Percentiles rank a stretch among this genome's conserved stretches.
phyloP scores from a whole-genome alignment of 2,113 vertebrate species.

The Paracanthobrama guichenoti region DNA sequence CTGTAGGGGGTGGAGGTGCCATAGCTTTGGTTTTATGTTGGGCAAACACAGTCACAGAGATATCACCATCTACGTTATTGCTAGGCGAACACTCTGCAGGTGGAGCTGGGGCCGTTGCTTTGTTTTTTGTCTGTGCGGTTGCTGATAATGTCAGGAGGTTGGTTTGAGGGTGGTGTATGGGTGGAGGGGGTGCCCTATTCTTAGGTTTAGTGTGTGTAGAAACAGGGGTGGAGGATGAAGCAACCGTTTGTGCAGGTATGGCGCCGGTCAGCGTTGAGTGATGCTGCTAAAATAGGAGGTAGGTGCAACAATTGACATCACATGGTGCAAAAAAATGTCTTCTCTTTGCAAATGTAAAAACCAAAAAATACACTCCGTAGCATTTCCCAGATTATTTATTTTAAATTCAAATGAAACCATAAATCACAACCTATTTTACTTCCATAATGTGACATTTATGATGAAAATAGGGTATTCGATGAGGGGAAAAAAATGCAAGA shows the following conservation, averaged over 20 bases:
- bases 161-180: conserved; percentile 40
- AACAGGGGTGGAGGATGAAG: conserved; percentile 32
- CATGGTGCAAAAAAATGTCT: background rate
- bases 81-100: conserved; percentile 19
- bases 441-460: background rate
- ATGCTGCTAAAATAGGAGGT: conserved; percentile 53
- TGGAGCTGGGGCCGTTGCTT: conserved; percentile 34
- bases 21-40: conserved; percentile 44
- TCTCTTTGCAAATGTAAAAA: background rate
- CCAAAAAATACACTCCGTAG: background rate
- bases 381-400: background rate
- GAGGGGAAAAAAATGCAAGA: background rate
- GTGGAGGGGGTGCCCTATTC: conserved; percentile 60
- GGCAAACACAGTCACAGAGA: background rate
- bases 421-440: background rate
- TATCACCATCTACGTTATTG: conserved; percentile 1
- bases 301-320: conserved; percentile 12
- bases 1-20: conserved; percentile 44
- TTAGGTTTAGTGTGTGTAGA: conserved; percentile 64
- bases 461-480: background rate
- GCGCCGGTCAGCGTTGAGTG: conserved; percentile 58
- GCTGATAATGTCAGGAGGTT: background rate
- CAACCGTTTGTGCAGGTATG: conserved; percentile 5
- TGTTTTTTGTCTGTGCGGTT: conserved; percentile 28
- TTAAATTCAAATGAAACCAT: background rate